phyloP scores from a whole-genome alignment of 2,797 vertebrate genomes.

The Leptodactylus fallax region DNA sequence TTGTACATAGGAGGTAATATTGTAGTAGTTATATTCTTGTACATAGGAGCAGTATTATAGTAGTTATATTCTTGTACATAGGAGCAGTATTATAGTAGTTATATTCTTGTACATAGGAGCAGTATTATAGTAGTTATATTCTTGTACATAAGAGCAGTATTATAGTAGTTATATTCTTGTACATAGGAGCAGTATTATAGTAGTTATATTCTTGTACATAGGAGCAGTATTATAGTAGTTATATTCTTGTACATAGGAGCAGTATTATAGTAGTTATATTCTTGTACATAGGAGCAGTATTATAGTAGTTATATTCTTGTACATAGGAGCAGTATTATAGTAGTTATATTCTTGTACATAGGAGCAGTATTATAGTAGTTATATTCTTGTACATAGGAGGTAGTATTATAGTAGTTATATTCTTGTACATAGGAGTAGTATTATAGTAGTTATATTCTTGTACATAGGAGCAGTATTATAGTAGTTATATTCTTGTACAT shows the following conservation, averaged over 20 bases:
- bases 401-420: neutral
- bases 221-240: neutral
- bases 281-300: neutral
- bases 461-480: neutral
- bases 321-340: neutral
- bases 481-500: constrained; percentile 5
- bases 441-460: constrained; percentile 13
- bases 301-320: constrained; percentile 5
- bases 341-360: constrained; percentile 6
- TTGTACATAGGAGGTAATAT: neutral
- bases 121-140: constrained; percentile 18
- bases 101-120: neutral
- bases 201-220: constrained; percentile 3
- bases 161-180: constrained; percentile 9
- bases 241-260: neutral
- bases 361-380: constrained; percentile 1
- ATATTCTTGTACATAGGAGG: constrained; percentile 9
- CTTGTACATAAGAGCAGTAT: neutral
- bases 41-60: constrained; percentile 1
- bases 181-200: constrained; percentile 1
- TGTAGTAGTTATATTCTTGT: constrained; percentile 15
- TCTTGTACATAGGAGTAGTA: neutral
- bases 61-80: constrained; percentile 3
- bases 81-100: constrained; percentile 10
- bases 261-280: constrained; percentile 6